A percentile compares a stretch with the other conserved stretches of the same genome.
These are phyloP conservation scores for Xiphorhynchus elegans DNA, from an alignment of 2,113 vertebrate genomes.

Conservation along the genomic window DNA sequence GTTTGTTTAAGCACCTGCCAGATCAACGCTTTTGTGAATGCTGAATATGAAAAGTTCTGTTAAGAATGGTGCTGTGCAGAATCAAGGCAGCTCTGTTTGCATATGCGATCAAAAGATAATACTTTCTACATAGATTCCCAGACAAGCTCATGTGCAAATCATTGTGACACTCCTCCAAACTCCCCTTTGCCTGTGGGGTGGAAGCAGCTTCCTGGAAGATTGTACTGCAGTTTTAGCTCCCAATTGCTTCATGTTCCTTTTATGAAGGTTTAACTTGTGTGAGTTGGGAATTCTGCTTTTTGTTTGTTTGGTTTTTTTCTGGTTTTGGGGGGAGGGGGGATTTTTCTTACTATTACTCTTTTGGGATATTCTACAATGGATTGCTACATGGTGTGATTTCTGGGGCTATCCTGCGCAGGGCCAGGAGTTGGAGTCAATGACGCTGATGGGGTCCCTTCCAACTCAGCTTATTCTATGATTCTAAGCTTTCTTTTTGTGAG, in stretches of 20 bases:
- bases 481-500: neutral
- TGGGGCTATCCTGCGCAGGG: neutral
- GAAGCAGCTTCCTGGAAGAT: neutral
- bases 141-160: neutral
- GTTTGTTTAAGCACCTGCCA: neutral
- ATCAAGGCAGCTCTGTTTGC: slow-evolving; percentile 27
- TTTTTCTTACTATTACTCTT: neutral
- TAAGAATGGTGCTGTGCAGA: slow-evolving; percentile 25
- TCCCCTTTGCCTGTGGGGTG: neutral
- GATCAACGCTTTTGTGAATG: neutral
- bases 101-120: neutral
- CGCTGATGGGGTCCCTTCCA: neutral
- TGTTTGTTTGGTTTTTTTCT: neutral
- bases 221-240: slow-evolving; percentile 15
- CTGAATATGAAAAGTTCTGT: neutral
- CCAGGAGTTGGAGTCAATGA: neutral
- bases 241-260: neutral
- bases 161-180: neutral
- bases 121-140: neutral
- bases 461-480: neutral
- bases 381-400: neutral
- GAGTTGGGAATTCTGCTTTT: slow-evolving; percentile 24
- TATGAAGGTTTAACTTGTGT: slow-evolving; percentile 33
- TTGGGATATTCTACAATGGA: neutral
- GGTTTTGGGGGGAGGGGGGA: neutral